Percentiles rank a stretch among this genome's conserved stretches.
These are phyloP conservation scores for Cheilosia vernalis DNA, from an alignment of 2,888 invertebrate species.

Conservation along the genomic window DNA sequence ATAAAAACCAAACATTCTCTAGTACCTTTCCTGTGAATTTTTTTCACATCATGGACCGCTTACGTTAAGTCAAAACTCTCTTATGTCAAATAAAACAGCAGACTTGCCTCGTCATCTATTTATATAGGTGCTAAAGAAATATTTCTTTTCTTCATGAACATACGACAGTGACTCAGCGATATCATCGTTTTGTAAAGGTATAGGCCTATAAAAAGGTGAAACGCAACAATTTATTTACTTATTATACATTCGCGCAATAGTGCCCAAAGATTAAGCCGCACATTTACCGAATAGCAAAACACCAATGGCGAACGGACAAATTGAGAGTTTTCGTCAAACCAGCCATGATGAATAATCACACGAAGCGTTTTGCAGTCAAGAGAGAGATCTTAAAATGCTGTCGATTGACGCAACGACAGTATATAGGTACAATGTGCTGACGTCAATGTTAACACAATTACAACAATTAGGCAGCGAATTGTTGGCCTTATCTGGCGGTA, in stretches of 20 bases:
- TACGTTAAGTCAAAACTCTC: no score
- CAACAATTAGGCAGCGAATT: constrained; percentile 5
- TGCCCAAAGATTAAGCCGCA: background rate
- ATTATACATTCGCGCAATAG: background rate
- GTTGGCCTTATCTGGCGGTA: constrained; percentile 15
- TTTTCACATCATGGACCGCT: no score
- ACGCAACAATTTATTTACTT: background rate
- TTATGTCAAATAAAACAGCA: no score
- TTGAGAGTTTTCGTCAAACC: constrained; percentile 24
- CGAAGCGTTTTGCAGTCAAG: background rate
- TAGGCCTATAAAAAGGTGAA: background rate
- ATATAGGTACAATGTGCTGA: constrained; percentile 7
- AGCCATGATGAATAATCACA: constrained; percentile 13
- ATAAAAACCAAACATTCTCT: no score
- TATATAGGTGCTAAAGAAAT: no score
- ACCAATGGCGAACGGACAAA: background rate
- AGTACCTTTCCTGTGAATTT: no score
- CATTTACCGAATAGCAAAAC: background rate
- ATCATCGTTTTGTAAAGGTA: background rate
- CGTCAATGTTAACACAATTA: constrained; percentile 29
- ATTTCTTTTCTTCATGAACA: no score
- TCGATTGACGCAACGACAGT: constrained; percentile 13
- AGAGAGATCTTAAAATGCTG: background rate
- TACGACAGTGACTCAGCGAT: constrained; percentile 8
- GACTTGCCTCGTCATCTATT: no score